These are phyloP conservation scores for Gryon sp. DNA, from an alignment of 1,140 invertebrate genomes.

Conservation along the genomic window DNA sequence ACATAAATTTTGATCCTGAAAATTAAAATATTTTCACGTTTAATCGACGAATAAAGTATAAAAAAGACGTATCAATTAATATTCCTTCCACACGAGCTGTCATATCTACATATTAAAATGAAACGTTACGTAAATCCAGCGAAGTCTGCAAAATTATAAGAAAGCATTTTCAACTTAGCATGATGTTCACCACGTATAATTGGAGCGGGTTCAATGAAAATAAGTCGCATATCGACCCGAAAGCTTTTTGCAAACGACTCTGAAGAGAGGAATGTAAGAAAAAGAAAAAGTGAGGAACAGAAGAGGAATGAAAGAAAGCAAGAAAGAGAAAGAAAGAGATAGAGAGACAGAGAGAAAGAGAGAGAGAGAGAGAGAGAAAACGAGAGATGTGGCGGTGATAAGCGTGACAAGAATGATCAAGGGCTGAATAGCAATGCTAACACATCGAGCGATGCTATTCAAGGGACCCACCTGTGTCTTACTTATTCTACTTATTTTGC, in stretches of 20 bases:
- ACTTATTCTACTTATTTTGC: slow-evolving; percentile 42
- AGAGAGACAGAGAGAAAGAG: slow-evolving; percentile 2
- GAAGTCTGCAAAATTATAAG: slow-evolving; percentile 31
- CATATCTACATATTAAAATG: slow-evolving; percentile 21
- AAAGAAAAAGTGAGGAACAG: slow-evolving; percentile 4
- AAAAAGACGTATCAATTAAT: slow-evolving; percentile 17
- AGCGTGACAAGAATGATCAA: slow-evolving; percentile 74
- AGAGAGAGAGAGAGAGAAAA: background rate
- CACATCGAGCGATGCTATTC: slow-evolving; percentile 61
- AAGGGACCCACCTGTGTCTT: slow-evolving; percentile 56
- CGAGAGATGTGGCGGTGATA: slow-evolving; percentile 50
- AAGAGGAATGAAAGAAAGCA: background rate
- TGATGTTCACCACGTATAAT: slow-evolving; percentile 21
- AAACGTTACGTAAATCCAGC: slow-evolving; percentile 21
- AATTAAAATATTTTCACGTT: too few relatives aligned
- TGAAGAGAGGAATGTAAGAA: slow-evolving; percentile 24
- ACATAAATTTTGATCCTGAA: too few relatives aligned
- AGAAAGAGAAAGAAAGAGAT: slow-evolving; percentile 1
- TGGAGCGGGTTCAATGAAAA: slow-evolving; percentile 56
- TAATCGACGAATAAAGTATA: background rate
- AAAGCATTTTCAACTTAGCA: slow-evolving; percentile 31
- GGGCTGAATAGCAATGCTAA: slow-evolving; percentile 56
- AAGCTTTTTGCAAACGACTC: slow-evolving; percentile 21
- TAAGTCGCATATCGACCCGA: slow-evolving; percentile 67
- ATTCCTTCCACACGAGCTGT: slow-evolving; percentile 20